Base-by-base conservation (phyloP, 2,888 invertebrate genomes). In the Ditylenchus weischeri region DNA sequence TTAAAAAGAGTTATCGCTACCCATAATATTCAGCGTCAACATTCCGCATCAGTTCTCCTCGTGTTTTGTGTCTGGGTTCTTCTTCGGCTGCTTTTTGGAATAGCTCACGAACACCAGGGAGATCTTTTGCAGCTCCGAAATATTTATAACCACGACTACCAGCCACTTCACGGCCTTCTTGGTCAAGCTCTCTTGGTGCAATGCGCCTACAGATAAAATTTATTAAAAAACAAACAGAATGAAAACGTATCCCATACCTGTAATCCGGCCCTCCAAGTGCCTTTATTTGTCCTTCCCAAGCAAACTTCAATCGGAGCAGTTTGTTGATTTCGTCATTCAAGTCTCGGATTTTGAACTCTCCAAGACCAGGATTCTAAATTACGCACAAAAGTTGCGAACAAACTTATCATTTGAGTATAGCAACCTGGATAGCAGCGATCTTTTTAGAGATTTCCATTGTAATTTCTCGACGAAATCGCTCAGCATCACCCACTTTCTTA, bases 251-350 rank as follows among this genome's bases (percentile, higher is more conserved):
- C 11, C 13, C 66, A 57, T 59, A 76, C 78, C 77, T 71, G 72
- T 85, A 85, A 85, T 98, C 95, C 0, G 93, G 91, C 0, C 98
- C 98, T 0, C 95, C 95, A 0, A 99, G 86, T 69, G 93, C 90
- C 76, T 91, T 90, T 75, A 99, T 96, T 83, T 95, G 91, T 64
- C 74, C 90, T 83, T 99, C 98, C 98, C 98, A 99, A 67, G 85
- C 85, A 36, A 84, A 81, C 74, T 87, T 87, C 83, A 96, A 93
- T 59, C 95, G 87, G 69, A 99, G 87, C 72, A 96, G 84, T 85
- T 98, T 96, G 85, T 99, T 99, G 76, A 99, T 99, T 85, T 99
- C 96, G 85, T 99, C 98, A 84, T 99, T 99, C 29, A 99, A 86
- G 84, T 99, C 98, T 19, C 98, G 88, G 73, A 99, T 91, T 35